Evolutionary conservation across 2,888 invertebrate genomes (phyloP), one percentile per base, ranked within the genome.

Genomic region (Lasius fuliginosus): DNA sequence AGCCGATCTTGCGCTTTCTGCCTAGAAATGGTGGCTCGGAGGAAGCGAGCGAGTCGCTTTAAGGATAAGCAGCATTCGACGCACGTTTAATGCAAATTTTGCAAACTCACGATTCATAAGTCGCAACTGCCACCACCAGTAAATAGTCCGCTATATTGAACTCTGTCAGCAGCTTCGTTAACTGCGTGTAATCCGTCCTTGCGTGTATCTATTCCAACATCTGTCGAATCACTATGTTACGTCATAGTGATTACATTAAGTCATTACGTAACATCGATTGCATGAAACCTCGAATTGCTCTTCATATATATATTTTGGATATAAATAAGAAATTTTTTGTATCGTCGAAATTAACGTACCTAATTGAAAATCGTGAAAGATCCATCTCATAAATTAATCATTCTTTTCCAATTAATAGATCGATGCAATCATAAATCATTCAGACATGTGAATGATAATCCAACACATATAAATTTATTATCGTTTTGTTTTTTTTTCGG

Each of bases 1-100:
- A 30, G 18, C 23, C 40, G n/a, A 58, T 77, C 77, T 67, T 42
- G 58, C 27, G 30, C 30, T 79, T 79, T 69, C 79, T 71, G 73
- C 60, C 79, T 81, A 81, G 79, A 81, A 81, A 81, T 76, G 82
- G 53, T n/a, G 42, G 27, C 30, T 42, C 23, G 18, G 46, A 53
- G 53, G 65, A 77, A 68, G 12, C 60, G 60, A 49, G 58, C 23
- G 40, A 71, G 8, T 53, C 53, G n/a, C 3, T 53, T 53, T 53
- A 53, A 53, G 49, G 12, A 42, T 46, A 18, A 79, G 18, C 18
- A 18, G 60, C 58, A 12, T 56, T 77, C 30, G n/a, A 68, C n/a
- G 40, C 3, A 15, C 8, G 56, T 42, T 8, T n/a, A 15, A 46
- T 46, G 42, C 23, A 40, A 42, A 68, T 33, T 46, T 71, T 46